Evolutionary conservation across 2,113 vertebrate species (phyloP), one percentile per base, ranked within the genome.

Genomic region (Tiliqua scincoides): DNA sequence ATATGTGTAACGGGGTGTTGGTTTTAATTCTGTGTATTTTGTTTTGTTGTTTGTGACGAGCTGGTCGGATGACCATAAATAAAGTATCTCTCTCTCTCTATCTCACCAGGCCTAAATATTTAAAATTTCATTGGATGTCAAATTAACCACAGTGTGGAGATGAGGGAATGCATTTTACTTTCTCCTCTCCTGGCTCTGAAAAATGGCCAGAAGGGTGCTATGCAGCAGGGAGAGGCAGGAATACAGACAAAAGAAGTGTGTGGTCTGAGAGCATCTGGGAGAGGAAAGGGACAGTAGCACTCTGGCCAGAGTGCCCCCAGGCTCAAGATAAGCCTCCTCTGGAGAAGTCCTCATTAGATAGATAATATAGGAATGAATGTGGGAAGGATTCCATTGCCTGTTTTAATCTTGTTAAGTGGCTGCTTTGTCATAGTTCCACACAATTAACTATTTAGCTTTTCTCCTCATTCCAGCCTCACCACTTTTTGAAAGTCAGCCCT

Each of bases 401-500:
- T 40, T 48, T 48, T 18, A 30, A 80, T 43, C n/a, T 30, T 65
- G 27, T 20, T 4, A 67, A 65, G n/a, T 30, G 62, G 14, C 37
- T 48, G 37, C 61, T 48, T n/a, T 48, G 2, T 37, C 52, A 27
- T 59, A 2, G 6, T 35, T 71, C 32, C 79, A 54, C 2, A 6
- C n/a, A 30, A 20, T 71, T 72, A 61, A 63, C 59, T 21, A 4
- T 32, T 72, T 32, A 11, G 37, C 63, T 6, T 85, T 27, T 63
- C 21, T 85, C 5, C 61, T 89, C 43, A 3, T 70, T 85, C 3
- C 89, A 98, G 98, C 95, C 32, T 74, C 83, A 6, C 89, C 91
- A 1, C 86, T 95, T 71, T 97, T 97, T 89, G 94, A 96, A 70
- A 91, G 83, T 79, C 94, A 95, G 37, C 94, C 93, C 14, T 96